Base-by-base conservation (phyloP, 2,888 invertebrate species). In the Prionchulus punctatus region DNA sequence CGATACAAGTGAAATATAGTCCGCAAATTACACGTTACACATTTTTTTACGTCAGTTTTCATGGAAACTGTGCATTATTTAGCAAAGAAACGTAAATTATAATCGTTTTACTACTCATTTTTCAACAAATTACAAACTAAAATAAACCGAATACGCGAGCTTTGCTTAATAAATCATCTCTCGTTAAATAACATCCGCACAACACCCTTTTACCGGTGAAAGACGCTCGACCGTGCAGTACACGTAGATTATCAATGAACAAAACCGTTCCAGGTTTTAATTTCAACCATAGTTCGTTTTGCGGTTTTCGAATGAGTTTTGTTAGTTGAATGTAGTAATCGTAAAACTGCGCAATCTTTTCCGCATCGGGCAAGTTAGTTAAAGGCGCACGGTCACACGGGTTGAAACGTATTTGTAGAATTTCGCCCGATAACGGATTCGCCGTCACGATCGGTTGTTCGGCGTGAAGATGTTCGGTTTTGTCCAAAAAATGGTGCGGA, bases 181-280 rank as follows among this genome's bases (percentile, higher is more conserved):
- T 76, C 3, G 81, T 75, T 30, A 86, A 77, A 71, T 86, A 86
- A 62, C 83, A 81, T 0, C 85, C 85, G 54, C 79, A 76, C 65
- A 86, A 74, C 25, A 77, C 73, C 43, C 86, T 77, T 4, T 71
- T 73, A 0, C 86, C 86, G 0, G 79, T 53, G 67, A 82, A 86
- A 0, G 77, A 77, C 1, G 79, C 77, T 51, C 86, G 76, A 0
- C 85, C 86, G 64, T 87, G 86, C 1, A 85, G 72, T 1, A 85
- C 76, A 55, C 86, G 76, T 79, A 83, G 86, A 72, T 86, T 86
- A 67, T 86, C 84, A 64, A 85, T 78, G 53, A 82, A 79, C 60
- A 85, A 73, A 12, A 85, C 79, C 18, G 77, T 78, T 26, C 86
- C 86, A 56, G 85, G 84, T 43, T 68, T 66, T 26, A 76, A 63